Evolutionary conservation across 2,113 vertebrate genomes (phyloP).

Genomic region (Canis aureus): DNA sequence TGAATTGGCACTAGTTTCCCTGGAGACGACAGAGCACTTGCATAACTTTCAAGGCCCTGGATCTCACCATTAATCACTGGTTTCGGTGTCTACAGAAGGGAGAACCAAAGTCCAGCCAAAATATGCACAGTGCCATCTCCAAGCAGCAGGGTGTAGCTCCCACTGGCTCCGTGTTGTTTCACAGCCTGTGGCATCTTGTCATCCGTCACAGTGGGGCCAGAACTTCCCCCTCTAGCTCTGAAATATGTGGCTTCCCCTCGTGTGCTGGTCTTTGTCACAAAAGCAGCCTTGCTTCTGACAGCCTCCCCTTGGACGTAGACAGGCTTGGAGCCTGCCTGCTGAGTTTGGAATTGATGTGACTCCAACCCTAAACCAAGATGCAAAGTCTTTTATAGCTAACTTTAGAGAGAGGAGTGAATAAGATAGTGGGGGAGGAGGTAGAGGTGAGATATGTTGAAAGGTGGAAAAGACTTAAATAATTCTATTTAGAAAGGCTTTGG

Average conservation of each 20-base stretch:
- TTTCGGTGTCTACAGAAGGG: neutral
- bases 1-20: slow-evolving; percentile 17
- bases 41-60: neutral
- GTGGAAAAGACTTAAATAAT: neutral
- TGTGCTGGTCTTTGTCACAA: neutral
- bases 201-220: slow-evolving; percentile 57
- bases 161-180: accelerated
- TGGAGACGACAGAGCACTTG: slow-evolving; percentile 58
- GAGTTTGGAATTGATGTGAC: slow-evolving; percentile 43
- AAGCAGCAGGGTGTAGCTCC: neutral
- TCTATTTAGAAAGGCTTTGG: neutral
- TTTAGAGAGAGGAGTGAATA: neutral
- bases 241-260: slow-evolving; percentile 29
- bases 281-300: slow-evolving; percentile 32
- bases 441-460: neutral
- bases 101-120: neutral
- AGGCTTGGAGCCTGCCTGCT: slow-evolving; percentile 61
- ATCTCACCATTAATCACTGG: slow-evolving; percentile 44
- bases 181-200: neutral
- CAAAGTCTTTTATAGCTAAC: slow-evolving; percentile 28
- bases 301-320: slow-evolving; percentile 63
- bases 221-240: neutral
- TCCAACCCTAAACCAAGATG: slow-evolving; percentile 57
- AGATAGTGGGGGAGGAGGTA: neutral
- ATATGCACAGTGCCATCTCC: accelerated